A percentile compares a stretch with the other conserved stretches of the same genome.
Conservation (phyloP, 2,888 invertebrate genomes). For the Machimus atricapillus region DNA sequence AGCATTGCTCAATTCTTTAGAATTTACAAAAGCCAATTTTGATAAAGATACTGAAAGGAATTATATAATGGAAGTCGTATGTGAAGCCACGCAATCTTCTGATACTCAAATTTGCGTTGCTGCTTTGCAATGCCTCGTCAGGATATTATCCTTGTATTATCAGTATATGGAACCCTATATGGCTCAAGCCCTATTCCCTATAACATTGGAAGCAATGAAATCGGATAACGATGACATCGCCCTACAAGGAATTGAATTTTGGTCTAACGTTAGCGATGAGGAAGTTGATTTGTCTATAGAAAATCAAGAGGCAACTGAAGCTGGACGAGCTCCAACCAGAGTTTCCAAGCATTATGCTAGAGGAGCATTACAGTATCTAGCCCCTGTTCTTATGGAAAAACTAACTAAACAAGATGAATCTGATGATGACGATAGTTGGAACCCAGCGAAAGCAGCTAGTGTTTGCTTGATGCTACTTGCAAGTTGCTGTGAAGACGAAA, state of each 20-base stretch:
- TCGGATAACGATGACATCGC: constrained; percentile 95
- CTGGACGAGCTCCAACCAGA: constrained; percentile 90
- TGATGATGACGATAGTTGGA: constrained; percentile 99
- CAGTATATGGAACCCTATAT: constrained; percentile 99
- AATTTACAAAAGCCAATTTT: constrained; percentile 98
- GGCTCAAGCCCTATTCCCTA: constrained; percentile 97
- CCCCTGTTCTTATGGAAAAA: constrained; percentile 92
- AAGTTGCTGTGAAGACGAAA: constrained; percentile 96
- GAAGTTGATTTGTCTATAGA: constrained; percentile 96
- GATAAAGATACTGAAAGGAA: constrained; percentile 97
- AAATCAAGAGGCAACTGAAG: constrained; percentile 91
- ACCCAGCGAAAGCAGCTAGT: constrained; percentile 98
- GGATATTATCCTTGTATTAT: constrained; percentile 98
- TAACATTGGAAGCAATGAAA: constrained; percentile 98
- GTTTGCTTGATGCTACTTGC: constrained; percentile 98
- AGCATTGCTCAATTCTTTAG: constrained; percentile 94
- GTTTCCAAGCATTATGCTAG: constrained; percentile 97
- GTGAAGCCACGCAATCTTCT: constrained; percentile 95
- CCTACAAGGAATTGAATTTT: constrained; percentile 99
- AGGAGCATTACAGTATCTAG: constrained; percentile 93
- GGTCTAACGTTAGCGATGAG: constrained; percentile 99
- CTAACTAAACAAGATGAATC: constrained; percentile 96
- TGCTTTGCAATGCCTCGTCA: constrained; percentile 95
- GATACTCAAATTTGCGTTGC: constrained; percentile 94
- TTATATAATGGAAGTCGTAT: constrained; percentile 99